A percentile compares a stretch with the other conserved stretches of the same genome.
These are phyloP conservation scores for Hyles vespertilio DNA, from an alignment of 1,140 invertebrate species.

Conservation along the genomic window DNA sequence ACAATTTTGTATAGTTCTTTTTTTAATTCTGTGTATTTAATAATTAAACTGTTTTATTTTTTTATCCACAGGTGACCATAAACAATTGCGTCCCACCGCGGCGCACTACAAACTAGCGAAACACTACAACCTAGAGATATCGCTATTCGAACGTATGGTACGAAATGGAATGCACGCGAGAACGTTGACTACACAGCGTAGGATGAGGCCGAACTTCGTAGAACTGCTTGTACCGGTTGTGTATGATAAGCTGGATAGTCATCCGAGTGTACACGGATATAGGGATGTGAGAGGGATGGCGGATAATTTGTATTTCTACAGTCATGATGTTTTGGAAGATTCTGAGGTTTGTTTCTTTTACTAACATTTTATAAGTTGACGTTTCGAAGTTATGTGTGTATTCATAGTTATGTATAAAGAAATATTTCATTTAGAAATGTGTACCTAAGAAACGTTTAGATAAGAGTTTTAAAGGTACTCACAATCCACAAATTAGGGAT, in stretches of 20 bases:
- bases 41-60: neutral
- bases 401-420: too few relatives aligned
- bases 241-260: slow-evolving; percentile 78
- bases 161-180: slow-evolving; percentile 76
- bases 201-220: slow-evolving; percentile 81
- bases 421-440: too few relatives aligned
- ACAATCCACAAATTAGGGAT: too few relatives aligned
- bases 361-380: too few relatives aligned
- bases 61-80: slow-evolving; percentile 81
- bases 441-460: too few relatives aligned
- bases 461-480: too few relatives aligned
- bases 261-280: slow-evolving; percentile 73
- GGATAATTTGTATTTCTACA: slow-evolving; percentile 79
- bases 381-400: too few relatives aligned
- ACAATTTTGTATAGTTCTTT: neutral
- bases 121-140: slow-evolving; percentile 81
- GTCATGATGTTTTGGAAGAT: slow-evolving; percentile 76
- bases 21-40: neutral
- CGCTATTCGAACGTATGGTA: slow-evolving; percentile 85
- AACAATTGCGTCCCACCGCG: slow-evolving; percentile 82
- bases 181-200: slow-evolving; percentile 77
- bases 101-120: slow-evolving; percentile 78
- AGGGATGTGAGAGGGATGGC: slow-evolving; percentile 71
- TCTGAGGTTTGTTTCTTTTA: slow-evolving; percentile 31
- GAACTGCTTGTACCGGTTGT: slow-evolving; percentile 78